Evolutionary conservation across 2,888 invertebrate species (phyloP), one percentile per base, ranked within the genome.

Genomic region (Pollenia griseotomentosa): DNA sequence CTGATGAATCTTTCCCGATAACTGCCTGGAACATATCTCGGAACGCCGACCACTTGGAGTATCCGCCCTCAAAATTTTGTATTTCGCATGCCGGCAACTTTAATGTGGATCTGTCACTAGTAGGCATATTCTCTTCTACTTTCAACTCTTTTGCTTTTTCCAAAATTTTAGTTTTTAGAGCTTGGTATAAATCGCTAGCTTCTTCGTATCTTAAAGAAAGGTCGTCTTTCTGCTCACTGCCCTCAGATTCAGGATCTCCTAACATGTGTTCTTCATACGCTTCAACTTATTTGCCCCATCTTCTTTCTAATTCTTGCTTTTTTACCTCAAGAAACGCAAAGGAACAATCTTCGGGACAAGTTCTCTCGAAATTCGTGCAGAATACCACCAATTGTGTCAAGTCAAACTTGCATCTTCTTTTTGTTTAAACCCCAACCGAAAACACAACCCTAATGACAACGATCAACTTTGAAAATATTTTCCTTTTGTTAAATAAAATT

Each of bases 21-120:
- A 63, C 63, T 16, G 75, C 75, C 14, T n/a, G 46, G 33, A 23
- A 68, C 48, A 51, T 68, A 42, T 57, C 44, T 23, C 57, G n/a
- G 16, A 70, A 55, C 9, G n/a, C 55, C 2, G 66, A 48, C 66
- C 66, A 66, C 23, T 48, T 66, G 19, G 66, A 48, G 23, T 66
- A 66, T 23, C 48, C 66, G 14, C 66, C 48, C 8, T 66, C 66
- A 46, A 48, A 66, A 23, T 19, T 23, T 14, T 48, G 46, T 46
- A 66, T 66, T 19, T 66, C 48, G 19, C 66, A 70, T 53, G 68
- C 33, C 16, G 33, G 53, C 7, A 51, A 40, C 16, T 70, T 70
- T 53, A 70, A 11, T 16, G 16, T 48, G 1, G 66, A n/a, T 23
- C 48, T 51, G 8, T 4, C 8, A 7, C 7, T 46, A 0, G 65